These are phyloP conservation scores for Orthonyx spaldingii DNA, from an alignment of 2,113 vertebrate species.

Conservation along the genomic window DNA sequence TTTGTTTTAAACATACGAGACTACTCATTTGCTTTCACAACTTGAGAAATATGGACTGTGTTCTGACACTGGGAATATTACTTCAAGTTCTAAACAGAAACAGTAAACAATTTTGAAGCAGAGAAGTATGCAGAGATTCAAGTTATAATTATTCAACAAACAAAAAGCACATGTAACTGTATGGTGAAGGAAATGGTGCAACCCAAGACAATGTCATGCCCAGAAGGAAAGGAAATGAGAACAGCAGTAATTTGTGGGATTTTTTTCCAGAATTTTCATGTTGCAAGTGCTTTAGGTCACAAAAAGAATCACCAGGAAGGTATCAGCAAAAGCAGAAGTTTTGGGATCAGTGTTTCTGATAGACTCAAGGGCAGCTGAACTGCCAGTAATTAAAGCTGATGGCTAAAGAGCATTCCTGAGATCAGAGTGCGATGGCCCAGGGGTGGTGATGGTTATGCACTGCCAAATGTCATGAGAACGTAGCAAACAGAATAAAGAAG, in stretches of 20 bases:
- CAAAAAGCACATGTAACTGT: neutral
- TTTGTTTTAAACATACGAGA: neutral
- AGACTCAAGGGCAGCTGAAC: neutral
- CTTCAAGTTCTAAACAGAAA: neutral
- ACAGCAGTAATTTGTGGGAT: neutral
- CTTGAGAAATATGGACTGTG: neutral
- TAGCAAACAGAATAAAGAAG: neutral
- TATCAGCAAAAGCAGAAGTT: neutral
- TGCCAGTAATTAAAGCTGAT: fast-evolving
- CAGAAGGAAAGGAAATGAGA: neutral
- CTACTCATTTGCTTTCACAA: neutral
- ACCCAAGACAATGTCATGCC: neutral
- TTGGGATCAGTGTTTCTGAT: neutral
- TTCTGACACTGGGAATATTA: neutral
- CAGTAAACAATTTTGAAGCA: neutral
- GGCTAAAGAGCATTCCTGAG: neutral
- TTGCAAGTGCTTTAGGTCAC: neutral
- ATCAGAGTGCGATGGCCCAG: too few species aligned
- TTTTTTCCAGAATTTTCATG: neutral
- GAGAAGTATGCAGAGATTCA: neutral
- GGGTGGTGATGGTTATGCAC: neutral
- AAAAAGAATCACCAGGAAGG: neutral
- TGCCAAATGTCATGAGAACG: neutral
- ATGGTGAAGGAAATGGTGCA: neutral
- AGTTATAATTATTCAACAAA: neutral